Evolutionary conservation across 1,140 invertebrate species (phyloP).

Genomic region (Zaprionus ornatus): DNA sequence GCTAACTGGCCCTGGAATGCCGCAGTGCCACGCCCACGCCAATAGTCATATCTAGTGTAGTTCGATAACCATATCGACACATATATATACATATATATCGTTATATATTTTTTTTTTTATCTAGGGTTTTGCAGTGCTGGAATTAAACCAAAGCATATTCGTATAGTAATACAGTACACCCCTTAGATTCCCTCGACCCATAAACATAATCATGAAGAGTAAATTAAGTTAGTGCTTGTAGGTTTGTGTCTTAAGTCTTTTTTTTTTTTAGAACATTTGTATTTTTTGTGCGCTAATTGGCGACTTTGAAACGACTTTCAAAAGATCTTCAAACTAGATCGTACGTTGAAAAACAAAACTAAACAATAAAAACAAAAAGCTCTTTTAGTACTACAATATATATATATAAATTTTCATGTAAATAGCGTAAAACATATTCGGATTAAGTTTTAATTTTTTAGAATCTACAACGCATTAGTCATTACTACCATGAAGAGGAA

Average conservation of each 20-base stretch:
- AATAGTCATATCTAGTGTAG: conserved; percentile 54
- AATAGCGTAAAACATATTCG: conserved; percentile 57
- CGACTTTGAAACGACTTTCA: conserved; percentile 67
- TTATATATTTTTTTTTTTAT: conserved; percentile 27
- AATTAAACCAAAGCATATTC: conserved; percentile 83
- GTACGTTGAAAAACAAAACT: conserved; percentile 42
- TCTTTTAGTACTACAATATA: conserved; percentile 47
- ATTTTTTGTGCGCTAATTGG: conserved; percentile 64
- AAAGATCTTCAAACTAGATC: conserved; percentile 79
- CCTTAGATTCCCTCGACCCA: not conserved
- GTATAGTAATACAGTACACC: conserved; percentile 33
- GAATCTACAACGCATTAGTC: conserved; percentile 59
- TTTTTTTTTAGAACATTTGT: conserved; percentile 77
- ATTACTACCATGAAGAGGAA: conserved; percentile 52
- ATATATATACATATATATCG: no score
- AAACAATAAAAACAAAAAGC: conserved; percentile 24
- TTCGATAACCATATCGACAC: not conserved
- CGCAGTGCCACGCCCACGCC: conserved; percentile 52
- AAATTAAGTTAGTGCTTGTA: conserved; percentile 28
- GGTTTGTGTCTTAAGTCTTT: conserved; percentile 82
- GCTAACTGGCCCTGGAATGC: conserved; percentile 71
- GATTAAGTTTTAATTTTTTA: conserved; percentile 1
- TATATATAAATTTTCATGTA: conserved; percentile 63
- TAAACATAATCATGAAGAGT: conserved; percentile 5
- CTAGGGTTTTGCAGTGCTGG: conserved; percentile 71